Evolutionary conservation across 2,113 vertebrate genomes (phyloP), one percentile per base, ranked within the genome.

Genomic region (Vimba vimba): DNA sequence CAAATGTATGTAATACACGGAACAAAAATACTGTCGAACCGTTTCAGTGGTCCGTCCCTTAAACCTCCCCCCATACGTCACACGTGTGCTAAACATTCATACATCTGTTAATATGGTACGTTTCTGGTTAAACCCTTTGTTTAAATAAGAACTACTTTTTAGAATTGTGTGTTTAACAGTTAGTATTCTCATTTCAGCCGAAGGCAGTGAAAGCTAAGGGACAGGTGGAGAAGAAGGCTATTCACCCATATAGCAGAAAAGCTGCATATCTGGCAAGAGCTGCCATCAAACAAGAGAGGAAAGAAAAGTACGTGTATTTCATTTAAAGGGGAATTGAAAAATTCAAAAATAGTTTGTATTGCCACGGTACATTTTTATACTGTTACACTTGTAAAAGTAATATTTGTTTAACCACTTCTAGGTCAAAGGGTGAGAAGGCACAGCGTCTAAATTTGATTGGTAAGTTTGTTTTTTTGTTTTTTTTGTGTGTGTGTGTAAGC

Each of bases 241-340:
- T 97, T 86, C 98, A 99, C 89, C 98, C 98, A 1, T 98, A 95
- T 88, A 99, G 98, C 92, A 95, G 98, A 90, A 99, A 98, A 91
- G 98, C 98, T 4, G 97, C 95, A 0, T 98, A 97, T 21, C 93
- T 99, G 39, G 94, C 93, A 6, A 94, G 96, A 92, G 95, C 96
- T 75, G 95, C 94, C 11, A 95, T 94, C 89, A 95, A 95, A 88
- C 95, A 97, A 85, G 95, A 94, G 2, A 97, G 93, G 88, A 99
- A 96, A 89, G 97, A 97, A 52, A 97, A 91, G 95, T 94, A n/a
- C 1, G 88, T 69, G 33, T 71, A 15, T 74, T n/a, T 25, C 2
- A 0, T 45, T 74, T 45, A 47, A 13, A 25, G 5, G 23, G 5
- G 15, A 74, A 74, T 47, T 33, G 33, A 33, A 45, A n/a, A 47